Conservation (phyloP, 2,113 vertebrate genomes). For the Toxostoma redivivum region DNA sequence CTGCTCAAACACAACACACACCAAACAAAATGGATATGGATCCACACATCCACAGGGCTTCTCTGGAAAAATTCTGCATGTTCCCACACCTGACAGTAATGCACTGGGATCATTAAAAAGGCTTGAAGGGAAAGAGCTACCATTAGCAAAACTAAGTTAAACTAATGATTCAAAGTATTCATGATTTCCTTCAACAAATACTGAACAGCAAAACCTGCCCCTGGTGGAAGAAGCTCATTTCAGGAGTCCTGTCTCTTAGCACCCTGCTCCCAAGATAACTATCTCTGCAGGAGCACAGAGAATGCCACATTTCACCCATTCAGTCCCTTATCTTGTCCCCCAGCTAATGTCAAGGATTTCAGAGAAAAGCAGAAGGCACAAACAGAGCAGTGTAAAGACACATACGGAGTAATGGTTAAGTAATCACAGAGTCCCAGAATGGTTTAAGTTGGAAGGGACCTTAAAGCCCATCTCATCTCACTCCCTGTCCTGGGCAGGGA, state of each 20-base stretch:
- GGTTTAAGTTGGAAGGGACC: not conserved
- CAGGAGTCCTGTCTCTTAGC: not conserved
- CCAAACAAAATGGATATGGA: rapidly evolving
- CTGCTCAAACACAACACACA: rapidly evolving
- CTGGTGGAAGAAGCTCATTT: not conserved
- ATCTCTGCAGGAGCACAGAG: not conserved
- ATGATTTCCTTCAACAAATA: not conserved
- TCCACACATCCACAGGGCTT: rapidly evolving
- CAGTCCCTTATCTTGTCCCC: not conserved
- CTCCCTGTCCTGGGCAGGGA: not conserved
- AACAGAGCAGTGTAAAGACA: not conserved
- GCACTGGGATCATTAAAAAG: not conserved
- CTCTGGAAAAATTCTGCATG: not conserved
- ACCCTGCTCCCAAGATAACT: not conserved
- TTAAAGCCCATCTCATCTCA: not conserved
- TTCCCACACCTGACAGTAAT: not conserved
- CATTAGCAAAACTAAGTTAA: not conserved
- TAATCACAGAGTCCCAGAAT: not conserved
- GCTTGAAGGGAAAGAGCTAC: not conserved
- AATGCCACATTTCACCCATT: not conserved
- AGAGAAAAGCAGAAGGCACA: not conserved
- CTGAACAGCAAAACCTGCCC: not conserved
- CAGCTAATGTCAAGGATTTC: not conserved
- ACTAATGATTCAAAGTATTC: not conserved
- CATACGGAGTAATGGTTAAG: not conserved